Base-by-base conservation (phyloP, 1,140 invertebrate genomes). In the Ceratosolen fusciceps region DNA sequence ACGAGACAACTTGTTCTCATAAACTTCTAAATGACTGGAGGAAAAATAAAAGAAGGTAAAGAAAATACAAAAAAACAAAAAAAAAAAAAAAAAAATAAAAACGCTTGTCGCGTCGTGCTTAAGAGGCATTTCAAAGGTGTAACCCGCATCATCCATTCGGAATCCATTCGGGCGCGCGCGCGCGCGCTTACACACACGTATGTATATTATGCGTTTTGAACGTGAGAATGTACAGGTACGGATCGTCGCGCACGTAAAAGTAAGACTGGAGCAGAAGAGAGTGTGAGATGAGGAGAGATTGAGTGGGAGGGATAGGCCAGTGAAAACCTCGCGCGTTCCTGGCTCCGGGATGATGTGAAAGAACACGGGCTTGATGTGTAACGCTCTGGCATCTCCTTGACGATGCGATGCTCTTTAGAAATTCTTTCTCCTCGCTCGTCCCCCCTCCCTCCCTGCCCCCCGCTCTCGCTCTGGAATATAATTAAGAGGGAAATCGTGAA, bases 401-500 rank as follows among this genome's bases (percentile, higher is more conserved):
- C 71, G 77, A 65, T n/a, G 24, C 49, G 62, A 26, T n/a, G 43
- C 56, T 31, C 24, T 47, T 19, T 79, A 79, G 70, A 79, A 79
- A 73, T 73, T 26, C 65, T 24, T 52, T 5, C 19, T 26, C n/a
- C 58, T 26, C n/a, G 9, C 34, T n/a, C 49, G 16, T 37, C 21
- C 37, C 14, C 31, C 37, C 34, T 65, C 34, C 49, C n/a, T 39
- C n/a, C 26, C 26, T 62, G 2, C 31, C 72, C 43, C n/a, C 7
- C 3, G 2, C 43, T 39, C 37, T 5, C 43, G 9, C 39, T 16
- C 19, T 21, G 24, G 72, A 74, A 80, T 60, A 75, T 62, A 80
- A 80, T 80, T 75, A 80, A 75, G 54, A 80, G 79, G 65, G 54
- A 80, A 80, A 80, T 80, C 78, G 47, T 71, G 58, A 8, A 39